These are phyloP conservation scores for Phalacrocorax pelagicus DNA, from an alignment of 2,113 vertebrate species.

Conservation along the genomic window DNA sequence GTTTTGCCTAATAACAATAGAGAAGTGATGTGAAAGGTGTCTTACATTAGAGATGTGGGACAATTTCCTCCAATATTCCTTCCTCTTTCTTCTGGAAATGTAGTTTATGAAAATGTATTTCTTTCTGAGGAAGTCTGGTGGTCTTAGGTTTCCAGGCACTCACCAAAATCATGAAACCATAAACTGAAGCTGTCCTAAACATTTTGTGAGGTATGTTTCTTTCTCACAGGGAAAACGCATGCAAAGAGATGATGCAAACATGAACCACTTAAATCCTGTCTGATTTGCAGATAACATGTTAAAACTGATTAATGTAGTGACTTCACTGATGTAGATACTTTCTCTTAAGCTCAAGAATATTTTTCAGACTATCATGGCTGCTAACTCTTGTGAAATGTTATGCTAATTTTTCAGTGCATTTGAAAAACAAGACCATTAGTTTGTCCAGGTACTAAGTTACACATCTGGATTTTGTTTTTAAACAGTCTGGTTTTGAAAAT, in stretches of 20 bases:
- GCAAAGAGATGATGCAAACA: neutral
- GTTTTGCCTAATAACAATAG: neutral
- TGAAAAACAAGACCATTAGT: neutral
- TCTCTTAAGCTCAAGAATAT: neutral
- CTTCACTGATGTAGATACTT: neutral
- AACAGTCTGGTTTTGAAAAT: neutral
- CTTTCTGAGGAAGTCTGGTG: neutral
- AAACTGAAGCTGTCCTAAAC: neutral
- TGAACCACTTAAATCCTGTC: neutral
- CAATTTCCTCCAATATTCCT: neutral
- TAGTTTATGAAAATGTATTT: neutral
- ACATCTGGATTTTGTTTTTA: neutral
- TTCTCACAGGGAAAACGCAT: neutral
- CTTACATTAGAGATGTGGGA: neutral
- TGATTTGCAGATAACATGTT: neutral
- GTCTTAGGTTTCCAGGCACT: neutral
- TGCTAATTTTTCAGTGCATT: neutral
- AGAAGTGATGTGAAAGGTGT: neutral
- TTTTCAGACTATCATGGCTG: neutral
- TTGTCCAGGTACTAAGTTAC: neutral
- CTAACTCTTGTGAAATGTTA: neutral
- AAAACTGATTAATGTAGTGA: neutral
- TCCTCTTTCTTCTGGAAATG: neutral
- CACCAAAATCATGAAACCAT: neutral
- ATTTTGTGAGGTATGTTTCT: neutral